These are phyloP conservation scores for Metalampra italica DNA, from an alignment of 2,888 invertebrate genomes.

Conservation along the genomic window DNA sequence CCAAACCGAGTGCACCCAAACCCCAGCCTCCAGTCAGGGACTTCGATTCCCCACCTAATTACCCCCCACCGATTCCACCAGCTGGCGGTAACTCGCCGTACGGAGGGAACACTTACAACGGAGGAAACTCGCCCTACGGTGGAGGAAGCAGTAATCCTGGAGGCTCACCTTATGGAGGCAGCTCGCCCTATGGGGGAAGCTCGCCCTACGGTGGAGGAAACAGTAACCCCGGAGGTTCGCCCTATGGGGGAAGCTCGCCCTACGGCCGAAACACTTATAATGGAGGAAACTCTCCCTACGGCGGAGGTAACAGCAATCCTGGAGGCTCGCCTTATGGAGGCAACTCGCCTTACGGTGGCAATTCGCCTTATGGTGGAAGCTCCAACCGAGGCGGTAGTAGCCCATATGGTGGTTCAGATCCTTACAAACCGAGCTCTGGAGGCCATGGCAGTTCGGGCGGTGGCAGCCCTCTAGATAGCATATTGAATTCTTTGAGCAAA, in stretches of 20 bases:
- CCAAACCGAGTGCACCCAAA: slow-evolving; percentile 40
- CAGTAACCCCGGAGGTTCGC: slow-evolving; percentile 9
- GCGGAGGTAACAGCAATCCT: slow-evolving; percentile 1
- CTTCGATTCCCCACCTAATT: slow-evolving; percentile 56
- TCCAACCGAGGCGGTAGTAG: slow-evolving; percentile 24
- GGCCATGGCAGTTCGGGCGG: slow-evolving; percentile 21
- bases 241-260: slow-evolving; percentile 25
- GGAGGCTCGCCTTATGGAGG: slow-evolving; percentile 25
- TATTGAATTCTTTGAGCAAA: slow-evolving; percentile 46
- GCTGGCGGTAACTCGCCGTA: slow-evolving; percentile 33
- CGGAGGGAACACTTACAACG: slow-evolving; percentile 20
- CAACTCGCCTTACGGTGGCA: slow-evolving; percentile 27
- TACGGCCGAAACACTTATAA: slow-evolving; percentile 25
- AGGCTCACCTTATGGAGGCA: slow-evolving; percentile 23
- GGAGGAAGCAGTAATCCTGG: slow-evolving; percentile 20
- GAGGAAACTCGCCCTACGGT: slow-evolving; percentile 30
- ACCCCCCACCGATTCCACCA: slow-evolving; percentile 62
- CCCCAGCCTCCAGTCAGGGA: slow-evolving; percentile 46
- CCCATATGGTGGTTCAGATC: slow-evolving; percentile 12
- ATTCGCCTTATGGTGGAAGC: slow-evolving; percentile 24
- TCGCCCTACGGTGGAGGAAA: slow-evolving; percentile 27
- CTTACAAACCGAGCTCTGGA: slow-evolving; percentile 5
- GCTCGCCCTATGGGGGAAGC: slow-evolving; percentile 20
- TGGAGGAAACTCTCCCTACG: slow-evolving; percentile 17
- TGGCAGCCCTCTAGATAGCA: slow-evolving; percentile 41